These are phyloP conservation scores for Artibeus lituratus DNA, from an alignment of 2,797 vertebrate species.

Conservation along the genomic window DNA sequence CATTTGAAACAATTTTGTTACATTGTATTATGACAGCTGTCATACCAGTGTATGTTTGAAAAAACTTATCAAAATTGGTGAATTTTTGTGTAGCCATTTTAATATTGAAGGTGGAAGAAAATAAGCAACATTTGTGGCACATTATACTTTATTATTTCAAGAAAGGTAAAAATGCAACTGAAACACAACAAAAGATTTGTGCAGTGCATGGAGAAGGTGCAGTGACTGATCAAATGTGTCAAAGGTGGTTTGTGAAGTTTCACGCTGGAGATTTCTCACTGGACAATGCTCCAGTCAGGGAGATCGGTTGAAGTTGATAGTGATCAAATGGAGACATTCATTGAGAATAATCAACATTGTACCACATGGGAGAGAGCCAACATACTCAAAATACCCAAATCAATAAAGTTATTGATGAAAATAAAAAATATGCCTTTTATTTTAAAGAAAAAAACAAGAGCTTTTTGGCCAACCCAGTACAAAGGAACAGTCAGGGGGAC, in stretches of 20 bases:
- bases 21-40: background rate
- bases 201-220: background rate
- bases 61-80: background rate
- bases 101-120: background rate
- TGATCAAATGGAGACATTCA: background rate
- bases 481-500: background rate
- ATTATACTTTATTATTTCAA: background rate
- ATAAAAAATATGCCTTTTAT: background rate
- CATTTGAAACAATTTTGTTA: background rate
- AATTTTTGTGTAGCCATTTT: background rate
- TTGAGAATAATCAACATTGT: background rate
- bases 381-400: background rate
- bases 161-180: background rate
- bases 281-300: background rate
- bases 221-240: background rate
- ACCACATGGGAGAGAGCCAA: background rate
- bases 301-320: background rate
- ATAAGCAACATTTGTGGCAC: background rate
- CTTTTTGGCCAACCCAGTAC: background rate
- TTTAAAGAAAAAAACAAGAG: background rate
- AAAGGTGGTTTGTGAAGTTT: background rate
- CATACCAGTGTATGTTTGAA: background rate
- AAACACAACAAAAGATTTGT: background rate
- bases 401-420: background rate
- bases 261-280: background rate